phyloP scores from a whole-genome alignment of 2,888 invertebrate genomes.

The Drosophila colorata region DNA sequence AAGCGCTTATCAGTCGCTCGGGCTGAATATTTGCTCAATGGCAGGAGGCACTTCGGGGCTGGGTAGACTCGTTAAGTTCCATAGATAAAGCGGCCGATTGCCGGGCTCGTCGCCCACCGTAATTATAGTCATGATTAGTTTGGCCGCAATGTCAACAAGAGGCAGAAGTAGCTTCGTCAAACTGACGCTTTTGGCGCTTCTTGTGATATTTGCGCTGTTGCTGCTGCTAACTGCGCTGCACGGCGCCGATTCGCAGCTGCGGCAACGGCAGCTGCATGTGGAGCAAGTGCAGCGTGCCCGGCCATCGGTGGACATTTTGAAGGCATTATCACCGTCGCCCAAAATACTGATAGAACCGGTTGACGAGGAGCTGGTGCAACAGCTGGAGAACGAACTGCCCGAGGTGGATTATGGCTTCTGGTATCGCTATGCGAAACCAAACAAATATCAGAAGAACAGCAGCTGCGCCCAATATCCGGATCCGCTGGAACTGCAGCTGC shows the following conservation, averaged over 20 bases:
- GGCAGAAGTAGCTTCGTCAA: constrained; percentile 41
- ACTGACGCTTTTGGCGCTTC: constrained; percentile 42
- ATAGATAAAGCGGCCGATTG: constrained; percentile 36
- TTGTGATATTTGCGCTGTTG: constrained; percentile 39
- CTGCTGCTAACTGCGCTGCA: constrained; percentile 40
- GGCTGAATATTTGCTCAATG: constrained; percentile 1
- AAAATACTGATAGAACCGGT: constrained; percentile 48
- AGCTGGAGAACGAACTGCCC: constrained; percentile 62
- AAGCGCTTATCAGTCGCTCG: constrained; percentile 36
- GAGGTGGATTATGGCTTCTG: constrained; percentile 68
- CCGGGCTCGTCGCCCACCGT: background rate
- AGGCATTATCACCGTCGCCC: background rate
- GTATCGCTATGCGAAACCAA: constrained; percentile 60
- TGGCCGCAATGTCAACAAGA: constrained; percentile 57
- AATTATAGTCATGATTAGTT: constrained; percentile 35
- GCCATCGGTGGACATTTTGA: background rate
- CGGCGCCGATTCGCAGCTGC: constrained; percentile 9
- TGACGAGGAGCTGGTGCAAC: constrained; percentile 47
- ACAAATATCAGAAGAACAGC: constrained; percentile 24
- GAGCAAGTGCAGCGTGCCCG: background rate
- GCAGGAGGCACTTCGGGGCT: constrained; percentile 10
- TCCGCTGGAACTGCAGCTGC: constrained; percentile 94
- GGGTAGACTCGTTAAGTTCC: constrained; percentile 2
- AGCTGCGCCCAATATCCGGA: constrained; percentile 93
- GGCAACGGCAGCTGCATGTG: background rate